These are phyloP conservation scores for Macrocentrus cingulum DNA, from an alignment of 1,140 invertebrate genomes.

Conservation along the genomic window DNA sequence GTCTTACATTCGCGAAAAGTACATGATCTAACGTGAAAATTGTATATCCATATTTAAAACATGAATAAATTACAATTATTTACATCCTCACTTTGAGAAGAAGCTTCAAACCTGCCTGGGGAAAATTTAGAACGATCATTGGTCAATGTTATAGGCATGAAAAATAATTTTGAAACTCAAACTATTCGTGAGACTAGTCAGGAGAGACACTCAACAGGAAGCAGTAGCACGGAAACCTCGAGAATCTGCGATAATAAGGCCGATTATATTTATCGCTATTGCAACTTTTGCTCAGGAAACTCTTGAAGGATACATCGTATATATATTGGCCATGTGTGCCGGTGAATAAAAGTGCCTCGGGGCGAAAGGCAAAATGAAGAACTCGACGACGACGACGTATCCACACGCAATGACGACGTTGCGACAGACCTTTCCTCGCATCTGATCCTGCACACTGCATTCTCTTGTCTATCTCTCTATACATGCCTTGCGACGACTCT, in stretches of 20 bases:
- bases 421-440: no score
- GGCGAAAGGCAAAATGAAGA: constrained; percentile 11
- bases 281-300: constrained; percentile 16
- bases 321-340: constrained; percentile 18
- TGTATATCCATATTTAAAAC: no score
- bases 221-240: background rate
- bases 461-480: constrained; percentile 1
- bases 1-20: no score
- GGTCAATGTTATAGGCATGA: no score
- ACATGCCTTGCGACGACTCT: background rate
- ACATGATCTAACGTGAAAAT: no score
- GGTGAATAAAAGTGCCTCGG: constrained; percentile 12
- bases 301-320: constrained; percentile 17
- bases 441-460: background rate
- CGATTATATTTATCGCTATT: constrained; percentile 23
- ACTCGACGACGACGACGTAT: background rate
- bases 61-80: no score
- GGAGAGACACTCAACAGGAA: constrained; percentile 8
- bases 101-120: no score
- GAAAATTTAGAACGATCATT: no score
- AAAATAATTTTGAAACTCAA: background rate
- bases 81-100: no score
- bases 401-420: background rate
- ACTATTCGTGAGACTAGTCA: background rate
- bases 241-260: constrained; percentile 14